phyloP scores from a whole-genome alignment of 2,797 vertebrate genomes.

The Odontamblyopus rebecca region DNA sequence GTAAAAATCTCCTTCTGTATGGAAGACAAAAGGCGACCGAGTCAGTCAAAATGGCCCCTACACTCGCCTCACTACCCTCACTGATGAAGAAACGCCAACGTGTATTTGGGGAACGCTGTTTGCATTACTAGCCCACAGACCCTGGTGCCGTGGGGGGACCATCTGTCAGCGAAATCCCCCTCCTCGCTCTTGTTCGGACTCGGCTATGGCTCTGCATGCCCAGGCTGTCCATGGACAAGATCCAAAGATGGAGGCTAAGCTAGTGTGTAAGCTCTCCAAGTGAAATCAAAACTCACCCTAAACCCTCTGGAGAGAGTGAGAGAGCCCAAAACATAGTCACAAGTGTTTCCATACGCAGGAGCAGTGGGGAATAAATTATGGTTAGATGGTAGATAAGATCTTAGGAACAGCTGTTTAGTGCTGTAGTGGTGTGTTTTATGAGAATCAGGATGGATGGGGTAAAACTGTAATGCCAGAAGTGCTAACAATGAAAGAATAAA shows the following conservation, averaged over 20 bases:
- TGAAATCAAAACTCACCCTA: slow-evolving; percentile 68
- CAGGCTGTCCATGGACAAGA: slow-evolving; percentile 54
- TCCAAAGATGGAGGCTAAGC: slow-evolving; percentile 69
- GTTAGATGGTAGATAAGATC: slow-evolving; percentile 3
- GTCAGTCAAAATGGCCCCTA: slow-evolving; percentile 40
- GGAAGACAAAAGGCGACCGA: slow-evolving; percentile 36
- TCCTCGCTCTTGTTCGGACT: slow-evolving; percentile 38
- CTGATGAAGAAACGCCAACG: slow-evolving; percentile 57
- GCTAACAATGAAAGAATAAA: neutral
- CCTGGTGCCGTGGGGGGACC: slow-evolving; percentile 51
- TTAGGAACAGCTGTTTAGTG: slow-evolving; percentile 2
- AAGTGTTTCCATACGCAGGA: slow-evolving; percentile 18
- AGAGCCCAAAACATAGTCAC: slow-evolving; percentile 36
- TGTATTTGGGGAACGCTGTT: slow-evolving; percentile 63
- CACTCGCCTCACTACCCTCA: slow-evolving; percentile 39
- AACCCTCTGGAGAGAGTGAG: slow-evolving; percentile 43
- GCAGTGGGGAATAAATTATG: slow-evolving; percentile 18
- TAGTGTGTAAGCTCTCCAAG: slow-evolving; percentile 66
- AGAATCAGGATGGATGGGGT: neutral
- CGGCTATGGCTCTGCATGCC: slow-evolving; percentile 43
- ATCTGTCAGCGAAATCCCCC: slow-evolving; percentile 60
- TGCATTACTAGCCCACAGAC: slow-evolving; percentile 64
- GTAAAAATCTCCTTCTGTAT: slow-evolving; percentile 33
- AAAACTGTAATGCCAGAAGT: neutral
- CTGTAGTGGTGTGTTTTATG: neutral